Conservation (phyloP, 2,888 invertebrate genomes). For the Dryobota labecula region DNA sequence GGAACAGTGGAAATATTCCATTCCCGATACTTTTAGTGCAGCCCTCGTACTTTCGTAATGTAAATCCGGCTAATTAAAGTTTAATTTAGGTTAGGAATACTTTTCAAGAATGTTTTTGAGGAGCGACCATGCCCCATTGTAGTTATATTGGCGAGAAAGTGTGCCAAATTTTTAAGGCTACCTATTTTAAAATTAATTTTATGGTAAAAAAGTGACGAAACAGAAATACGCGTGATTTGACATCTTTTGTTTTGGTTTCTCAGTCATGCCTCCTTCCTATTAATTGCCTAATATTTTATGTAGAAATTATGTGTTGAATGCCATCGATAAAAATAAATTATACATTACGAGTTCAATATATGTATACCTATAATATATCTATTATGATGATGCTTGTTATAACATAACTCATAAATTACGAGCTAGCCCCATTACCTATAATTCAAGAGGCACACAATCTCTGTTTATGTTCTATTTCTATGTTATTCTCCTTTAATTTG, state of each 20-base stretch:
- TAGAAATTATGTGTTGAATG: conserved; percentile 10
- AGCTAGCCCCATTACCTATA: conserved; percentile 24
- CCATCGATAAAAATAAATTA: conserved; percentile 10
- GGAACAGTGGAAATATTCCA: too few relatives aligned
- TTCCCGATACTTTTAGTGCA: too few relatives aligned
- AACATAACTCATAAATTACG: conserved; percentile 31
- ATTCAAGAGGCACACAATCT: conserved; percentile 37
- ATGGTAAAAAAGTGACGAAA: neutral
- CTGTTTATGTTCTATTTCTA: conserved; percentile 44
- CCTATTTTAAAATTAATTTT: conserved; percentile 12
- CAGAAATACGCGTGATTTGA: conserved; percentile 21
- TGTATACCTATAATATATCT: too few relatives aligned
- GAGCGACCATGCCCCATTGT: neutral
- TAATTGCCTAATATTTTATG: neutral
- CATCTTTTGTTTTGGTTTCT: conserved; percentile 8
- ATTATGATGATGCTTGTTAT: conserved; percentile 13
- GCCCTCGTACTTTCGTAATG: too few relatives aligned
- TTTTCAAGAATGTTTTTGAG: neutral
- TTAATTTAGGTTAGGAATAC: neutral
- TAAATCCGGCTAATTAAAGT: too few relatives aligned
- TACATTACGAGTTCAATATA: neutral
- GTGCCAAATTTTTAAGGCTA: conserved; percentile 29
- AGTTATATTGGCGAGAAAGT: neutral
- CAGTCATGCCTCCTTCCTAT: neutral
- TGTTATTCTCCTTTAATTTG: conserved; percentile 48